Evolutionary conservation across 1,140 invertebrate species (phyloP).

Genomic region (Platorchestia sp.): DNA sequence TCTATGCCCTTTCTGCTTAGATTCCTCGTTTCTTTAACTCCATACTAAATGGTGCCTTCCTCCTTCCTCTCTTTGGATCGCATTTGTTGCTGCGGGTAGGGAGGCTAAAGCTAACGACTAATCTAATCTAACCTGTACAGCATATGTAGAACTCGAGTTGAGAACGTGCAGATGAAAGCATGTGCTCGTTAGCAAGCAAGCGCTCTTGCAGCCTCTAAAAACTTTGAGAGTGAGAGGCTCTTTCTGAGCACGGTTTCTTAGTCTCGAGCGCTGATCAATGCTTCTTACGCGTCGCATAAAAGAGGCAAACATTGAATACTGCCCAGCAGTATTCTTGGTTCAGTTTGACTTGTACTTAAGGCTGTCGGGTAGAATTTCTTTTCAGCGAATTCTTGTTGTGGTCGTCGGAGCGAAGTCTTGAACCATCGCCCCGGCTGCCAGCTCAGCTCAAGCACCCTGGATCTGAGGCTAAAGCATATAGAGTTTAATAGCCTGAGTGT

Average conservation of each 20-base stretch:
- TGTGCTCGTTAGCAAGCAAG: not conserved
- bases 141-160: too few relatives aligned
- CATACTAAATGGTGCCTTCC: too few relatives aligned
- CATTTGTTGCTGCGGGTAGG: too few relatives aligned
- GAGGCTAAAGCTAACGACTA: too few relatives aligned
- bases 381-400: conserved; percentile 31
- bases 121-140: too few relatives aligned
- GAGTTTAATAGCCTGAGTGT: conserved; percentile 51
- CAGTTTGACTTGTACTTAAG: conserved; percentile 2
- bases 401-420: conserved; percentile 39
- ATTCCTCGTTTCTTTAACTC: too few relatives aligned
- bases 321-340: conserved; percentile 30
- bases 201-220: not conserved
- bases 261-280: not conserved
- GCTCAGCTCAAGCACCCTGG: conserved; percentile 35
- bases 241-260: not conserved
- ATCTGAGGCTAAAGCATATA: conserved; percentile 49
- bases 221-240: not conserved
- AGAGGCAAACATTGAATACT: not conserved
- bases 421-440: not conserved
- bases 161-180: not conserved
- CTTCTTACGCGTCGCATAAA: conserved; percentile 27
- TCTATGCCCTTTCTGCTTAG: too few relatives aligned
- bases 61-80: too few relatives aligned
- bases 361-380: conserved; percentile 15